Base-by-base conservation (phyloP, 2,113 vertebrate species). In the Onychorhynchus coronatus region DNA sequence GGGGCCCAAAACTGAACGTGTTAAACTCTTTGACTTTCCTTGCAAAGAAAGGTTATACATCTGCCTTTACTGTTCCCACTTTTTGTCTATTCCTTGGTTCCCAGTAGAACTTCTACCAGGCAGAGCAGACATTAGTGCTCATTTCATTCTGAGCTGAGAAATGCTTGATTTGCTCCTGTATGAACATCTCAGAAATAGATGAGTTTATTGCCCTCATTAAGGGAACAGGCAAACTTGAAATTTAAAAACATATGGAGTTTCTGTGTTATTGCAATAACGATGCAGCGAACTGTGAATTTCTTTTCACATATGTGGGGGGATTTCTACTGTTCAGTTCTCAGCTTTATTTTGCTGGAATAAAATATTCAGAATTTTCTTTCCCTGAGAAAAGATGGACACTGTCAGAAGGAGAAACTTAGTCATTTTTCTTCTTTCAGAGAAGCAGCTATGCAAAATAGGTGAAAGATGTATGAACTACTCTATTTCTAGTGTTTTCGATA, bases 241-340 rank as follows among this genome's bases (percentile, higher is more conserved):
- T 56, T 55, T 78, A 71, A 87, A 84, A 89, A 42, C 84, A 93
- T 94, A 90, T 68, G 79, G 92, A 88, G 44, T 23, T 90, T 59
- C 68, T 74, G 71, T 68, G 44, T 52, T 67, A 80, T 6, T 71
- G 82, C 56, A 74, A 39, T 55, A 80, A 90, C 91, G 77, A 80
- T 3, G 6, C 42, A 78, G 17, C 0, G 39, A 95, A 27, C 52
- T 94, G 78, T 88, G 78, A 95, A 66, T 53, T 63, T 88, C 15
- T 55, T 74, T 86, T 88, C 46, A 25, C 75, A 42, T 42, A 23
- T 0, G 37, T 77, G 50, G 76, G 68, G 94, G 20, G 37, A 49
- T 77, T 88, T 80, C 59, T 85, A 77, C 85, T 93, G 88, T 92
- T 96, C 79, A 88, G 17, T 90, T 91, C 55, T 93, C 90, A 91